Percentiles rank a stretch among this genome's conserved stretches.
Conservation (phyloP, 2,113 vertebrate species). For the Diglossa brunneiventris region DNA sequence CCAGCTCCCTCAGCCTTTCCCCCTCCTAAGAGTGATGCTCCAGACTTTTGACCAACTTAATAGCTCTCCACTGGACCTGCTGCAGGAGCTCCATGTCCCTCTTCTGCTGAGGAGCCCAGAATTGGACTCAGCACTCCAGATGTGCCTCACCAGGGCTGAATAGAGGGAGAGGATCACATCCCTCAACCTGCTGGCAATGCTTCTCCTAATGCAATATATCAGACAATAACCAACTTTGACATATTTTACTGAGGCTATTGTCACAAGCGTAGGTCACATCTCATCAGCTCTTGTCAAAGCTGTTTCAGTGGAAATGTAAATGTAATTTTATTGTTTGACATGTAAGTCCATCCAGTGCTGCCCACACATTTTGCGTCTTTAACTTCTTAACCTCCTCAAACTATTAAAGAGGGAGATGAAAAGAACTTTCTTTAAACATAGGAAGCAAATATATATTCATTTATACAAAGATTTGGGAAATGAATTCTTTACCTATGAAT, state of each 20-base stretch:
- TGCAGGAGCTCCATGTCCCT: background rate
- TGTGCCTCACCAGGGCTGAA: background rate
- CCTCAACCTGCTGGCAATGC: background rate
- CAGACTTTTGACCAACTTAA: background rate
- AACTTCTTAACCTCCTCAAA: background rate
- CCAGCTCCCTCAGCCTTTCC: background rate
- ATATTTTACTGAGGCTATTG: background rate
- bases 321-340: background rate
- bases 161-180: background rate
- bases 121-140: background rate
- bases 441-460: background rate
- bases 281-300: background rate
- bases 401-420: background rate
- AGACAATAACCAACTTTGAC: background rate
- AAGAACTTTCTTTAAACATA: background rate
- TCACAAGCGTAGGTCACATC: background rate
- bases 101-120: background rate
- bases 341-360: background rate
- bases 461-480: background rate
- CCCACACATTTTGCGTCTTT: background rate
- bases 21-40: background rate
- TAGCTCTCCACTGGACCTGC: background rate
- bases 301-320: background rate
- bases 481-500: background rate
- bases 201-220: background rate